These are phyloP conservation scores for Trichopoda pennipes DNA, from an alignment of 2,888 invertebrate species.

Conservation along the genomic window DNA sequence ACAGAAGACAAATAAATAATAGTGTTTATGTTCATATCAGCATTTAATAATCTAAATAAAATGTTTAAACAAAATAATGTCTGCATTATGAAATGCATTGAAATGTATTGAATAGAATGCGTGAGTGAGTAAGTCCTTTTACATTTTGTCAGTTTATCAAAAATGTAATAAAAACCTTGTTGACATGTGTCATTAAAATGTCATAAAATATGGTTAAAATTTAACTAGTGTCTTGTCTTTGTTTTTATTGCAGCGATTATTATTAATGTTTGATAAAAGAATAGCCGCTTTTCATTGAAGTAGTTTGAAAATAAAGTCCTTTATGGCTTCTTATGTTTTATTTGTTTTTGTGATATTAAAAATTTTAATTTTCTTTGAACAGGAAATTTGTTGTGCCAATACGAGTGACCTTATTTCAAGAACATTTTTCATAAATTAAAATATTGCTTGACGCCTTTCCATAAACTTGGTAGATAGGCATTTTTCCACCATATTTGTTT, in stretches of 20 bases:
- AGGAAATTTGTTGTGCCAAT: too few species aligned
- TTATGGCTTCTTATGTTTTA: too few species aligned
- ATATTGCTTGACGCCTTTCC: too few species aligned
- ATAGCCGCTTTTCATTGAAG: constrained; percentile 50
- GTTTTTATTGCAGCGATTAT: constrained; percentile 32
- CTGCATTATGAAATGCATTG: constrained; percentile 18
- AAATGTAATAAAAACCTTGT: constrained; percentile 50
- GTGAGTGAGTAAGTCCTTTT: constrained; percentile 20
- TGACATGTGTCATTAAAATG: constrained; percentile 68
- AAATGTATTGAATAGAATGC: constrained; percentile 28
- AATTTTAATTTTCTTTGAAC: too few species aligned
- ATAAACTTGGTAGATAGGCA: too few species aligned
- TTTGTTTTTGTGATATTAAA: too few species aligned
- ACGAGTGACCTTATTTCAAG: too few species aligned
- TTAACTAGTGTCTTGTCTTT: constrained; percentile 36
- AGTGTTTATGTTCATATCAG: constrained; percentile 6
- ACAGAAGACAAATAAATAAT: neutral
- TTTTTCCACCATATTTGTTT: too few species aligned
- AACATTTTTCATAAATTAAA: too few species aligned
- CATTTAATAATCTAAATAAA: constrained; percentile 44
- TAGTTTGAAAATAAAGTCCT: neutral
- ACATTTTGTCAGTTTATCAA: constrained; percentile 57
- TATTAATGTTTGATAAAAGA: constrained; percentile 27
- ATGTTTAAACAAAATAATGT: constrained; percentile 34
- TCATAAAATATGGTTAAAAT: constrained; percentile 64